A percentile compares a stretch with the other conserved stretches of the same genome.
These are phyloP conservation scores for Protaetia brevitarsis DNA, from an alignment of 1,140 invertebrate species.

Conservation along the genomic window DNA sequence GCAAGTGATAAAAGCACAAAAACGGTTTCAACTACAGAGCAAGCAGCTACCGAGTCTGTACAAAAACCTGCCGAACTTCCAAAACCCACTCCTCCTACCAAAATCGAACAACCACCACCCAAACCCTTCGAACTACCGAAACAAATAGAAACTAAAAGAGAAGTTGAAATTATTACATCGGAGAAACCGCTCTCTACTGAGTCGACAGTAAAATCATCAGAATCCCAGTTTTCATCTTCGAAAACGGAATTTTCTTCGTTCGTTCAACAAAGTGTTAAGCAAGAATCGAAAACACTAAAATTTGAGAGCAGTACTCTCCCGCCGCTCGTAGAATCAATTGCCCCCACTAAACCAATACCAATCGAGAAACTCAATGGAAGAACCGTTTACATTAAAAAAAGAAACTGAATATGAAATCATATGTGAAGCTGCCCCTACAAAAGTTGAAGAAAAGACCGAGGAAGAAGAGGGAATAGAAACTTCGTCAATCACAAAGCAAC, in stretches of 20 bases:
- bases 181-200: constrained; percentile 16
- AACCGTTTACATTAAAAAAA: neutral
- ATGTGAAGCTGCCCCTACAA: constrained; percentile 34
- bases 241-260: constrained; percentile 41
- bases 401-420: constrained; percentile 30
- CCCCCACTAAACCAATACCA: constrained; percentile 17
- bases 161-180: constrained; percentile 19
- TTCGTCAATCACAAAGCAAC: constrained; percentile 48
- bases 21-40: constrained; percentile 21
- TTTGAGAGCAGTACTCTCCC: constrained; percentile 34
- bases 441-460: constrained; percentile 1
- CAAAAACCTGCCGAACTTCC: constrained; percentile 33
- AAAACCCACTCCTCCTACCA: constrained; percentile 19
- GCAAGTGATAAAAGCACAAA: constrained; percentile 41
- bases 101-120: neutral
- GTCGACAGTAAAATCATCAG: constrained; percentile 26
- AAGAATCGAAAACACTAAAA: constrained; percentile 39
- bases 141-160: constrained; percentile 22
- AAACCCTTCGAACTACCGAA: constrained; percentile 28
- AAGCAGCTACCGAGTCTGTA: constrained; percentile 20
- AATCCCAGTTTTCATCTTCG: constrained; percentile 35
- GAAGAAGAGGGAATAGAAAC: constrained; percentile 46
- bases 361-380: neutral
- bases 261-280: constrained; percentile 38
- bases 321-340: constrained; percentile 23